phyloP scores from a whole-genome alignment of 2,113 vertebrate genomes.

The Heloderma charlesbogerti region DNA sequence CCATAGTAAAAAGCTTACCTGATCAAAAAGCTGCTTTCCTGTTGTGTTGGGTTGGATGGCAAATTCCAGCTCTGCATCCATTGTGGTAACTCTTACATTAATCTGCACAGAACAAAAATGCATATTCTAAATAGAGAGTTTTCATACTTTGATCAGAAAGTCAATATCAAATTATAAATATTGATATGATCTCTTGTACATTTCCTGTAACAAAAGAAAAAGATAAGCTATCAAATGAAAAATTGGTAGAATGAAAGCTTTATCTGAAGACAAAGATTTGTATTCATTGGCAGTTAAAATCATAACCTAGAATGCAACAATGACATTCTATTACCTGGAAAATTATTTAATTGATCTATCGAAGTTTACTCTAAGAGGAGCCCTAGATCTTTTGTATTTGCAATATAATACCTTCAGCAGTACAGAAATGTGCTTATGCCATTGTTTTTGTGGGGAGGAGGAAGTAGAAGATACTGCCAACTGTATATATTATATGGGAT shows the following conservation, averaged over 20 bases:
- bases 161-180: background rate
- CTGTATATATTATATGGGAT: background rate
- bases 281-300: background rate
- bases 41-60: conserved; percentile 88
- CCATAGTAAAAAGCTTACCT: conserved; percentile 73
- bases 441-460: background rate
- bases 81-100: conserved; percentile 86
- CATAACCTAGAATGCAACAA: background rate
- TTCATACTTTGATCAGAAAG: background rate
- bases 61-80: conserved; percentile 88
- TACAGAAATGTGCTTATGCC: background rate
- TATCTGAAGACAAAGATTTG: background rate
- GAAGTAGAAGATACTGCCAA: background rate
- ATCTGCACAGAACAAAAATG: conserved; percentile 74
- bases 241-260: background rate
- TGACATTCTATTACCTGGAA: background rate
- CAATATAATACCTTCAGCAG: background rate
- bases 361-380: background rate
- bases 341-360: background rate
- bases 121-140: conserved; percentile 21
- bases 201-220: background rate
- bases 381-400: background rate
- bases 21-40: conserved; percentile 88
- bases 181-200: background rate
- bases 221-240: background rate